Evolutionary conservation across 2,113 vertebrate species (phyloP).

Genomic region (Plecturocebus donacophilus): DNA sequence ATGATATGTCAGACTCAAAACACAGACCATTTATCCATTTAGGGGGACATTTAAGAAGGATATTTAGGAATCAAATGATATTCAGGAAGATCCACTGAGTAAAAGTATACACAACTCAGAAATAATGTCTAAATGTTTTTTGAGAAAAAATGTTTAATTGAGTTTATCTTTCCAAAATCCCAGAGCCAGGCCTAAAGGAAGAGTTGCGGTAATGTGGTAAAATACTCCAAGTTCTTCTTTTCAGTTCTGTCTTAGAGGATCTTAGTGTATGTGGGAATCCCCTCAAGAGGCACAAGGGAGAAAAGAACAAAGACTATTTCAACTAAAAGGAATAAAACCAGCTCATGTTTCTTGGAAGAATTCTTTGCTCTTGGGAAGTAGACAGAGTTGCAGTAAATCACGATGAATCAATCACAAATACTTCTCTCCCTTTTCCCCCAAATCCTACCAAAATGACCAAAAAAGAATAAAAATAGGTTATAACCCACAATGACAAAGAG

Average conservation of each 20-base stretch:
- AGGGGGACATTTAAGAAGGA: not conserved
- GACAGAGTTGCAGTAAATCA: slow-evolving; percentile 2
- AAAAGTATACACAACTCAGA: not conserved
- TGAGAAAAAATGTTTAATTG: not conserved
- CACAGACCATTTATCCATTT: not conserved
- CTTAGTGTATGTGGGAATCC: not conserved
- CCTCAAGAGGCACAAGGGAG: not conserved
- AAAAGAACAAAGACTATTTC: slow-evolving; percentile 45
- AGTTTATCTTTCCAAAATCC: slow-evolving; percentile 34
- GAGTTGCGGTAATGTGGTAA: slow-evolving; percentile 27
- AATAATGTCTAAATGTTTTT: not conserved
- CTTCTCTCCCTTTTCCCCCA: slow-evolving; percentile 15
- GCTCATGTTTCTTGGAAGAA: slow-evolving; percentile 23
- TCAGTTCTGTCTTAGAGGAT: slow-evolving; percentile 15
- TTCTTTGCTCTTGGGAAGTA: slow-evolving; percentile 11
- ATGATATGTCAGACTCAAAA: slow-evolving; percentile 8
- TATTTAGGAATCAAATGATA: slow-evolving; percentile 31
- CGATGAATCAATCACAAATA: not conserved
- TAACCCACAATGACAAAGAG: not conserved
- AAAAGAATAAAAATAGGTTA: slow-evolving; percentile 27
- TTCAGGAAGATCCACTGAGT: not conserved
- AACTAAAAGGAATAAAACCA: slow-evolving; percentile 32
- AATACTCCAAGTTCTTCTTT: slow-evolving; percentile 53
- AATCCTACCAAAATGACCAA: slow-evolving; percentile 23
- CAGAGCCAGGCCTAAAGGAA: slow-evolving; percentile 20